Percentiles rank a stretch among this genome's conserved stretches.
Evolutionary conservation across 2,797 vertebrate genomes (phyloP).

Genomic region (Muscicapa comitata): DNA sequence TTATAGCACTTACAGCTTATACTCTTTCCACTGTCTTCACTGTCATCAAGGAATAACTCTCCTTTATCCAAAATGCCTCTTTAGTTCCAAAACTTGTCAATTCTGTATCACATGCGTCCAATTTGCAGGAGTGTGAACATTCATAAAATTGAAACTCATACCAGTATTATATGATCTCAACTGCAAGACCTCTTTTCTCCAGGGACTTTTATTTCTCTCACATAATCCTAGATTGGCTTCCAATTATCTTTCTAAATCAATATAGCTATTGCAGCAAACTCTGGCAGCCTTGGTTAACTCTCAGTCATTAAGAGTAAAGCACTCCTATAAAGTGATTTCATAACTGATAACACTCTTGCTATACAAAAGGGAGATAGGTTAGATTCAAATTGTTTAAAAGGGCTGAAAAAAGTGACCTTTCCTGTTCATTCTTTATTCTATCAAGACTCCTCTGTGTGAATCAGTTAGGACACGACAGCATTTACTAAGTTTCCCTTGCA

Average conservation of each 20-base stretch:
- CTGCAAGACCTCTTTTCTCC: neutral
- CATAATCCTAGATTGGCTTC: neutral
- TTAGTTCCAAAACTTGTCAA: neutral
- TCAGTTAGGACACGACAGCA: neutral
- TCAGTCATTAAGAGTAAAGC: neutral
- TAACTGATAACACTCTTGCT: neutral
- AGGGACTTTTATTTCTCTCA: neutral
- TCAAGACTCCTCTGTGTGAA: neutral
- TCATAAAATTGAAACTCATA: neutral
- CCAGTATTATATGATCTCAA: neutral
- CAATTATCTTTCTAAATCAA: conserved; percentile 25
- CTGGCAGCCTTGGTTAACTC: neutral
- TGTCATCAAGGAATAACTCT: neutral
- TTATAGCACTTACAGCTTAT: neutral
- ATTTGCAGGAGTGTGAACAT: neutral
- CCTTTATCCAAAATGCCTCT: neutral
- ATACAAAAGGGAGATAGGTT: neutral
- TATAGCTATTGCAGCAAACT: neutral
- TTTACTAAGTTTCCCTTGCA: neutral
- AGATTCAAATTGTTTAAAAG: neutral
- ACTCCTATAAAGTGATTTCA: conserved; percentile 9
- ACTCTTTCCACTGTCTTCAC: neutral
- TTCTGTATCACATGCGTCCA: neutral
- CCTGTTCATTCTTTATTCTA: neutral
- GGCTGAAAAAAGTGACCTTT: neutral